Evolutionary conservation across 53 echinoderm and acorn worm species (phyloP).

Genomic region (Echinometra lucunter): DNA sequence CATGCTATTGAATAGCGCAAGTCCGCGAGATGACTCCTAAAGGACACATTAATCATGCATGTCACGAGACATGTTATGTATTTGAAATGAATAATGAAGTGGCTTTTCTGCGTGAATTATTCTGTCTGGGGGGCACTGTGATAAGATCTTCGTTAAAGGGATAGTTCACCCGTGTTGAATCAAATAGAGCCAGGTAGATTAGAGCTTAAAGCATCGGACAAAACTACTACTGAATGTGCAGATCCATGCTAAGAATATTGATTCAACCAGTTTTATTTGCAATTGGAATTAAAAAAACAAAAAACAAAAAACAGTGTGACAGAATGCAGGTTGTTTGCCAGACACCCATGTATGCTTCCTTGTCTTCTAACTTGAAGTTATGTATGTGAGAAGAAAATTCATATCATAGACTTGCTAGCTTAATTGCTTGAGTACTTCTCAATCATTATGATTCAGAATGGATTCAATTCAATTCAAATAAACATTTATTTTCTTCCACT

Average conservation of each 20-base stretch:
- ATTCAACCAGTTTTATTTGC: too few species aligned
- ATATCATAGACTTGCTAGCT: neutral
- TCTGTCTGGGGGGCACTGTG: neutral
- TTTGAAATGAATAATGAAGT: constrained; percentile 48
- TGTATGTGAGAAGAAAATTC: neutral
- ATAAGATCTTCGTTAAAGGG: constrained; percentile 20
- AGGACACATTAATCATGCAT: constrained; percentile 57
- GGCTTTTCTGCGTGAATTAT: constrained; percentile 44
- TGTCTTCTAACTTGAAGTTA: too few species aligned
- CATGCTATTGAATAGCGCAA: constrained; percentile 31
- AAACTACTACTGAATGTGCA: neutral
- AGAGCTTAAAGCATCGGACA: neutral
- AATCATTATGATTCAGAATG: neutral
- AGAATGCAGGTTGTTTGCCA: too few species aligned
- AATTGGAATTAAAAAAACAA: too few species aligned
- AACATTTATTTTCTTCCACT: too few species aligned
- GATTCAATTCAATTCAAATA: too few species aligned
- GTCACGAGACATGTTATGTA: constrained; percentile 56
- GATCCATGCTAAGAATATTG: too few species aligned
- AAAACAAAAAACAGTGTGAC: too few species aligned
- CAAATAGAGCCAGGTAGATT: neutral
- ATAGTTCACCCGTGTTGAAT: neutral
- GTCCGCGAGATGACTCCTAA: neutral
- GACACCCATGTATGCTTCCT: too few species aligned
- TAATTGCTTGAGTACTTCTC: neutral